Percentiles rank a stretch among this genome's conserved stretches.
phyloP scores from a whole-genome alignment of 2,888 invertebrate genomes.

The Drosophila kambysellisi region DNA sequence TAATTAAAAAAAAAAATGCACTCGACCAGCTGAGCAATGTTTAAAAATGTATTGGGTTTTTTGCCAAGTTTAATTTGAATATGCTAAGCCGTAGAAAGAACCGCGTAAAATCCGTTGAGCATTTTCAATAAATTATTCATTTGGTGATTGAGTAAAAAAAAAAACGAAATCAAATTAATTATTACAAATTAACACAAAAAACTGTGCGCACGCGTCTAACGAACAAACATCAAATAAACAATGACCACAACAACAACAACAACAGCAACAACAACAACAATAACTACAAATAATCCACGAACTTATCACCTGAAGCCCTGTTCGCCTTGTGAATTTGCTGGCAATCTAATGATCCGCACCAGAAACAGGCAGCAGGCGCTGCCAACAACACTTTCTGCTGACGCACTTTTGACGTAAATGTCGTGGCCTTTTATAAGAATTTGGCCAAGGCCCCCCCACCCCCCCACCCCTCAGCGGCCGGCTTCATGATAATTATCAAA shows the following conservation, averaged over 20 bases:
- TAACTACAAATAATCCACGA: slow-evolving; percentile 30
- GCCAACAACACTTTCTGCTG: slow-evolving; percentile 54
- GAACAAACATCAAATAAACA: slow-evolving; percentile 49
- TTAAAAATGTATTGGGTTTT: background rate
- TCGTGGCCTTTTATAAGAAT: slow-evolving; percentile 39
- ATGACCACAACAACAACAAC: slow-evolving; percentile 35
- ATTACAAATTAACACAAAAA: slow-evolving; percentile 68
- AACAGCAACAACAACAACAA: slow-evolving; percentile 33
- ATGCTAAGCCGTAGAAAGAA: slow-evolving; percentile 15
- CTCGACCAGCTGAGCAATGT: background rate
- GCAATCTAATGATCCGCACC: slow-evolving; percentile 51
- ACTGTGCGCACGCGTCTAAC: slow-evolving; percentile 55
- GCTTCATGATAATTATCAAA: slow-evolving; percentile 49
- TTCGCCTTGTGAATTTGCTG: slow-evolving; percentile 30
- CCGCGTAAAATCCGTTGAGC: slow-evolving; percentile 16
- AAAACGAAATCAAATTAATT: slow-evolving; percentile 61
- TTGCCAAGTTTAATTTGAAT: slow-evolving; percentile 19
- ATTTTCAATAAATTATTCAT: slow-evolving; percentile 54
- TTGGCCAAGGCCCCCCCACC: background rate
- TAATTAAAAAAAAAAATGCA: background rate
- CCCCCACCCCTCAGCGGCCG: background rate
- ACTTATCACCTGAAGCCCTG: slow-evolving; percentile 53
- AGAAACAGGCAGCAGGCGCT: slow-evolving; percentile 3
- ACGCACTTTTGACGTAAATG: slow-evolving; percentile 60
- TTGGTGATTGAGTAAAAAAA: slow-evolving; percentile 31